Conservation (phyloP, 92 coral and sea anemone genomes). For the Zoanthus sociatus region DNA sequence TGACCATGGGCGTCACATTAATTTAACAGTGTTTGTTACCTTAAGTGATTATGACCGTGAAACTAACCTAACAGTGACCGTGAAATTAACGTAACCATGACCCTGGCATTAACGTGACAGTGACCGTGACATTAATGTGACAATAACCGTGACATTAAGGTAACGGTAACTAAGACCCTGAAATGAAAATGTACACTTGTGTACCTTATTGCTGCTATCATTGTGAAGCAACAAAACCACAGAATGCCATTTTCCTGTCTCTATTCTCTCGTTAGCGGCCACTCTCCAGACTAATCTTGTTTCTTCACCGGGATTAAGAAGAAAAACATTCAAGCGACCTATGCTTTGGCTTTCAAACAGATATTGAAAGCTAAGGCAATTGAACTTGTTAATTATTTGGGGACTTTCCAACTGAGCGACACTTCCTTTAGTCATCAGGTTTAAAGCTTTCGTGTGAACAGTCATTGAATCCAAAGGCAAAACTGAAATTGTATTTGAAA, state of each 20-base stretch:
- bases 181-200: no score
- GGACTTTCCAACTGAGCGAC: background rate
- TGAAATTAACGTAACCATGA: no score
- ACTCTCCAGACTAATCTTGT: slow-evolving; percentile 1
- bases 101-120: no score
- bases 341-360: slow-evolving; percentile 21
- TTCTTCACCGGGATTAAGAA: background rate
- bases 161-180: no score
- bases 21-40: no score
- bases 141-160: no score
- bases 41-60: no score
- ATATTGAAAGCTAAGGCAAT: slow-evolving; percentile 21
- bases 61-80: no score
- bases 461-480: background rate
- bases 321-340: slow-evolving; percentile 24
- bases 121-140: no score
- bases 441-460: background rate
- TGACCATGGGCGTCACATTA: no score
- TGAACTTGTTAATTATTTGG: slow-evolving; percentile 16
- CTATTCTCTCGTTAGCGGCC: slow-evolving; percentile 10
- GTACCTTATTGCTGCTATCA: slow-evolving; percentile 27
- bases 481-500: background rate
- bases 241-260: slow-evolving; percentile 11
- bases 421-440: background rate
- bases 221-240: background rate